These are phyloP conservation scores for Gallinago jamesoni DNA, from an alignment of 2,113 vertebrate species.

Conservation along the genomic window DNA sequence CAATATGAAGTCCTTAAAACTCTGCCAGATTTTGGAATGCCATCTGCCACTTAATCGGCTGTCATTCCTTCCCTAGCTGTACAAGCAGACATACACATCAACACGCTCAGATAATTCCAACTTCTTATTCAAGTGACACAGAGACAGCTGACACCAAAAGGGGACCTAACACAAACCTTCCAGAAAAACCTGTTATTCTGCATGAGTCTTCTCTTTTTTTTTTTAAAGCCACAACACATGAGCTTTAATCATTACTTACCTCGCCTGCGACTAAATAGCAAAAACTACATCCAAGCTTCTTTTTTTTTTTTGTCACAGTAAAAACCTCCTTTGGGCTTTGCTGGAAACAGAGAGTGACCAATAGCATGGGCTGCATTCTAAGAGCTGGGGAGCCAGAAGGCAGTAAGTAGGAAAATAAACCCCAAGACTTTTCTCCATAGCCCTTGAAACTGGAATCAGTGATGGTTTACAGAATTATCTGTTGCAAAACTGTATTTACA, in stretches of 20 bases:
- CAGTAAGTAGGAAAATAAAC: neutral
- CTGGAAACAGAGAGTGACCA: neutral
- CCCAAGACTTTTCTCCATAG: neutral
- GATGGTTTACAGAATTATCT: neutral
- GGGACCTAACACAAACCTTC: neutral
- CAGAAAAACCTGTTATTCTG: neutral
- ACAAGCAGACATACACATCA: neutral
- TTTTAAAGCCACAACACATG: neutral
- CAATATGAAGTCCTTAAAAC: neutral
- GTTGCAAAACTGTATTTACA: neutral
- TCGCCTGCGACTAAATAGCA: neutral
- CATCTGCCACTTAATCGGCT: conserved; percentile 57
- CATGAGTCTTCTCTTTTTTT: neutral
- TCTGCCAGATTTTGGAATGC: neutral
- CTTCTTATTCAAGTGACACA: neutral
- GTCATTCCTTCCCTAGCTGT: neutral
- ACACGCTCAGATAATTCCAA: neutral
- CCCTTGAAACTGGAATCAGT: neutral
- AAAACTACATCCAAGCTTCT: neutral
- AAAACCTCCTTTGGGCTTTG: neutral
- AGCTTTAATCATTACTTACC: neutral
- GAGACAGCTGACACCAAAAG: neutral
- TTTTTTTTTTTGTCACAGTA: neutral
- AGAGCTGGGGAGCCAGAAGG: neutral
- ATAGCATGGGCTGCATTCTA: neutral